Evolutionary conservation across 2,888 invertebrate species (phyloP), one percentile per base, ranked within the genome.

Genomic region (Caenorhabditis sp.): DNA sequence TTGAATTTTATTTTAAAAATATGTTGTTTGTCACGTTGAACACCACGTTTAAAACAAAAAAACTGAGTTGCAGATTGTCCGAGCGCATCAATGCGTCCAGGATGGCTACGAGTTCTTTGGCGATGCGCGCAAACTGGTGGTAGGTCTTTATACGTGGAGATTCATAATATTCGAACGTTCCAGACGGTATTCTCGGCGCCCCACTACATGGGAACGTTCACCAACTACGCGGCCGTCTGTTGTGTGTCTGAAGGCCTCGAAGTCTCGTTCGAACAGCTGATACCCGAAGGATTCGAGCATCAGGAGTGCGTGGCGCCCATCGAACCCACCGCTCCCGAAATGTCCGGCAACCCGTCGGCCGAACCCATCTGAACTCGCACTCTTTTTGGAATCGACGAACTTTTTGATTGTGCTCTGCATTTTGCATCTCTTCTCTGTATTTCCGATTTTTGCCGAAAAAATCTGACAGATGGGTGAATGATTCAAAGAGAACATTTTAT

Each of bases 81-180:
- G 92, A 61, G 92, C 91, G 7, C 92, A 92, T 83, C 91, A 91
- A 89, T 91, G 91, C 9, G 79, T 79, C 9, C 83, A 83, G 48
- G 83, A 83, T 48, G 83, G 83, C 20, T 83, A 81, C 62, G 83
- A 83, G 46, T 80, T 81, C 52, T 77, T 81, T 45, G 62, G 62
- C n/a, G n/a, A n/a, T 26, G 37, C 46, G 11, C 55, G 66, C 26
- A 58, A 63, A 35, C 71, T 80, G 37, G 77, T 79, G 55, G 68
- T 79, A 26, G 26, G 6, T 26, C 11, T 35, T 45, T 30, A 13
- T 32, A 37, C 6, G 11, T 22, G 7, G 26, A 3, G 15, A 43
- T 17, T 55, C 17, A n/a, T n/a, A n/a, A n/a, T n/a, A n/a, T n/a
- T n/a, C n/a, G n/a, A n/a, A n/a, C n/a, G n/a, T 59, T 82, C 30